Evolutionary conservation across 2,113 vertebrate species (phyloP).

Genomic region (Burhinus oedicnemus): DNA sequence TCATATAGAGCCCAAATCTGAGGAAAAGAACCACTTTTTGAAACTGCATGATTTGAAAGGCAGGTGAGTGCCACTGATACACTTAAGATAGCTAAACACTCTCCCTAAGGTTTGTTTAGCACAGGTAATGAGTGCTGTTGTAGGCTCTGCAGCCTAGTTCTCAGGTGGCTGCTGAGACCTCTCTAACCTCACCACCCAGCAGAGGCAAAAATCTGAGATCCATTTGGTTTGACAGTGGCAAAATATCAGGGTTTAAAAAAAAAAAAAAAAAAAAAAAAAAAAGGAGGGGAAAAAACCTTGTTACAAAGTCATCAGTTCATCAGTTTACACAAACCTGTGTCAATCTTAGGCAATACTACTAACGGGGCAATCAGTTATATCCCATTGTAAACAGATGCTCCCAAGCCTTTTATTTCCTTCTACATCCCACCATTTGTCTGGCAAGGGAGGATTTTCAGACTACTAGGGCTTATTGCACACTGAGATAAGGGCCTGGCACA

Average conservation of each 20-base stretch:
- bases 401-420: not conserved
- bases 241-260: not conserved
- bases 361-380: not conserved
- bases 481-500: not conserved
- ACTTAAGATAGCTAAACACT: not conserved
- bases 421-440: not conserved
- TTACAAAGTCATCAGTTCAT: not conserved
- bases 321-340: not conserved
- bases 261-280: not conserved
- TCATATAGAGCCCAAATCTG: not conserved
- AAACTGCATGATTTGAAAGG: not conserved
- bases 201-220: not conserved
- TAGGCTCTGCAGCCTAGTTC: not conserved
- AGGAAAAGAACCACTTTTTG: not conserved
- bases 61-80: not conserved
- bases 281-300: not conserved
- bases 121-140: not conserved
- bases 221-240: not conserved
- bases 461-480: not conserved
- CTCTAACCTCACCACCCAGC: not conserved
- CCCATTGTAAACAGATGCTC: not conserved
- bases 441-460: not conserved
- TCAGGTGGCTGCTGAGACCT: not conserved
- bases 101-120: not conserved
- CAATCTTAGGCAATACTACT: not conserved